These are phyloP conservation scores for Brachionus paranguensis DNA, from an alignment of 1,140 invertebrate genomes.

Conservation along the genomic window DNA sequence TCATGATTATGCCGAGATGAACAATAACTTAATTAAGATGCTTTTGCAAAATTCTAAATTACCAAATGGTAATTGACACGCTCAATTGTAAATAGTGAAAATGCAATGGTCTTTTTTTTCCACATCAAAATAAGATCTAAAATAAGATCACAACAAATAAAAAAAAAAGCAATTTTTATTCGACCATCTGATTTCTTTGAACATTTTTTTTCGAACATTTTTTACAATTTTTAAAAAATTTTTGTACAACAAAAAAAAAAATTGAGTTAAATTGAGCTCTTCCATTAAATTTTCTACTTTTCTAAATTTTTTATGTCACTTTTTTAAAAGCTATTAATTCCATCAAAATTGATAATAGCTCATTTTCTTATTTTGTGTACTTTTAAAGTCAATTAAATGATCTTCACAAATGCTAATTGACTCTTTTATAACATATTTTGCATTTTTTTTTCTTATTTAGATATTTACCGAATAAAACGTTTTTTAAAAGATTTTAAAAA, in stretches of 20 bases:
- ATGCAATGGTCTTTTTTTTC: background rate
- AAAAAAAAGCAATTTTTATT: background rate
- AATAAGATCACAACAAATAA: background rate
- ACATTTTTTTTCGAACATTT: background rate
- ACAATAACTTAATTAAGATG: slow-evolving; percentile 3
- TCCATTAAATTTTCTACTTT: slow-evolving; percentile 14
- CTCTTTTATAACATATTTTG: background rate
- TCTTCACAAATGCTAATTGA: background rate
- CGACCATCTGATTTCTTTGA: background rate
- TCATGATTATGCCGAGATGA: background rate
- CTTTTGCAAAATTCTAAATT: background rate
- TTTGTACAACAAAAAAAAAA: background rate
- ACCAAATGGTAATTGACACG: background rate
- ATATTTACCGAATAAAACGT: background rate
- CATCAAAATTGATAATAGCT: background rate
- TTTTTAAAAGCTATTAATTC: background rate
- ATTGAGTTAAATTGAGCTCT: background rate
- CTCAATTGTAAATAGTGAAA: background rate
- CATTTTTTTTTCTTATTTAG: background rate
- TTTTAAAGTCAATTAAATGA: background rate
- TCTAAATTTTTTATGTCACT: background rate
- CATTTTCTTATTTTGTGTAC: background rate
- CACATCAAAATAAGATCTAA: background rate
- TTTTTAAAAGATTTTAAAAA: background rate
- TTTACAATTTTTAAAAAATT: slow-evolving; percentile 20